phyloP scores from a whole-genome alignment of 2,888 invertebrate genomes.

The Dicranocentrus wangi region DNA sequence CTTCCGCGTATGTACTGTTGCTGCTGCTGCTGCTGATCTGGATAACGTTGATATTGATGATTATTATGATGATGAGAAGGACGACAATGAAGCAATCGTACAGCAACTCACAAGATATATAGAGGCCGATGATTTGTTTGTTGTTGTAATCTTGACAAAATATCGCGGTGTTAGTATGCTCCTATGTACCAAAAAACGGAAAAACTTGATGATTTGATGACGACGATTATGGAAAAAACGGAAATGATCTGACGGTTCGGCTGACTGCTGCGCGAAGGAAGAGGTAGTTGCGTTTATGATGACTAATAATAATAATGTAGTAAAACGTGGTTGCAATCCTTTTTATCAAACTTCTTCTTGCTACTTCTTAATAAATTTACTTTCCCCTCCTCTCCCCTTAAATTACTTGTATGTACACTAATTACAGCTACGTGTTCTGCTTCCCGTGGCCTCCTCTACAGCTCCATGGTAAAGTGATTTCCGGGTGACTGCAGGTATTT shows the following conservation, averaged over 20 bases:
- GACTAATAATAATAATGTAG: too few relatives aligned
- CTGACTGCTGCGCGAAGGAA: conserved; percentile 9
- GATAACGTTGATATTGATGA: background rate
- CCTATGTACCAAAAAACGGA: background rate
- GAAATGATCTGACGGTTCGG: background rate
- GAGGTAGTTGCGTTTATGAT: conserved; percentile 17
- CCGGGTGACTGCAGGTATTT: too few relatives aligned
- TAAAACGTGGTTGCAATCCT: too few relatives aligned
- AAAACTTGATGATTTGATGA: too few relatives aligned
- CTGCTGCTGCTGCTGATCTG: too few relatives aligned
- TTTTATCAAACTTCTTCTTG: background rate
- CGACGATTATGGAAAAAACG: background rate
- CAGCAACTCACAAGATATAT: conserved; percentile 1
- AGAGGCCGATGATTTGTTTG: conserved; percentile 14
- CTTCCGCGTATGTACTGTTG: too few relatives aligned
- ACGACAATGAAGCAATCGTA: conserved; percentile 2
- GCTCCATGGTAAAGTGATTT: too few relatives aligned
- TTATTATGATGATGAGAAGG: background rate
- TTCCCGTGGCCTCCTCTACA: background rate
- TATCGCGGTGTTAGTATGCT: conserved; percentile 1
- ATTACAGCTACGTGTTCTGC: conserved; percentile 17
- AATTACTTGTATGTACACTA: conserved; percentile 16
- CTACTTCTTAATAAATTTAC: background rate
- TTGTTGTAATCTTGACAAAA: background rate
- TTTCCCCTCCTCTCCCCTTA: too few relatives aligned